Evolutionary conservation across 2,797 vertebrate species (phyloP), one percentile per base, ranked within the genome.

Genomic region (Meda fulgida): DNA sequence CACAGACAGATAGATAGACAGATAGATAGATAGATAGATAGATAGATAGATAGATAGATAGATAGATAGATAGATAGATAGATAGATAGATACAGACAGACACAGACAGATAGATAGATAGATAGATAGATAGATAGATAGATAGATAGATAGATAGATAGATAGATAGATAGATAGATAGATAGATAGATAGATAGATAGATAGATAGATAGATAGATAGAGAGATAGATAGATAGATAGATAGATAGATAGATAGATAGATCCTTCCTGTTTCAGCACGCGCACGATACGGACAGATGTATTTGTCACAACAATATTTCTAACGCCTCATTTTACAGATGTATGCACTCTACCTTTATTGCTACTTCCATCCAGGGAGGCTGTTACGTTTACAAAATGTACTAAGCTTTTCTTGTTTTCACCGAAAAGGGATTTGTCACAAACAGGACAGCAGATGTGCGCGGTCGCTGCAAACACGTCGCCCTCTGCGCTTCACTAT

Each of bases 281-380:
- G 3, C 9, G 9, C n/a, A 4, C 10, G 5, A 60, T 55, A 71
- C 43, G 51, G 80, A 31, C 51, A 60, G 7, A 23, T 55, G 40
- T 53, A 48, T 31, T 81, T 38, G 34, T 70, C 79, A 53, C 65
- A 69, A 69, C 78, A 67, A 58, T 40, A 78, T 70, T 55, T 70
- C n/a, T 38, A 2, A 16, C 16, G 5, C 48, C 48, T 70, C 31
- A 55, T 70, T 55, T 81, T 26, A 29, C 48, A 40, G 38, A 65
- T 78, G 34, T 40, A 60, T 78, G 53, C 26, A 40, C 53, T 78
- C 23, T 65, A 46, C 38, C 5, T 78, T 70, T 70, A 80, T 69
- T 80, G 31, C 48, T 55, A 21, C 58, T 65, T 78, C 55, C 36
- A 78, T 40, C 55, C 26, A 78, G 38, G 10, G 38, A 11, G 38